Evolutionary conservation across 2,888 invertebrate species (phyloP).

Genomic region (Cotesia congregata): DNA sequence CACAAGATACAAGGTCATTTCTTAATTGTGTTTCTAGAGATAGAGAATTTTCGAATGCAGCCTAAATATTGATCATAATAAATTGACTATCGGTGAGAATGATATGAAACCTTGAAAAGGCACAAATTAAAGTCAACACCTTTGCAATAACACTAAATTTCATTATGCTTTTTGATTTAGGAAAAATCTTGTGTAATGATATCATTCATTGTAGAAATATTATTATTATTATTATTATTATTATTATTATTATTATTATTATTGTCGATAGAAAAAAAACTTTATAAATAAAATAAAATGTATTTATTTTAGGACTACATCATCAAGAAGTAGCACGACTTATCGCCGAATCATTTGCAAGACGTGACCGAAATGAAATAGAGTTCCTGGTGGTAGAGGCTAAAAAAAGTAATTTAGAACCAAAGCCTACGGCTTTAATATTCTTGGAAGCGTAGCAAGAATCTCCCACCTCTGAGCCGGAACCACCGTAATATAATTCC

Average conservation of each 20-base stretch:
- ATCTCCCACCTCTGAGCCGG: constrained; percentile 70
- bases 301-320: constrained; percentile 59
- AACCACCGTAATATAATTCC: constrained; percentile 59
- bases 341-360: constrained; percentile 94
- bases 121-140: too few species aligned
- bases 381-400: constrained; percentile 95
- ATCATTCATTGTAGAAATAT: neutral
- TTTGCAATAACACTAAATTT: too few species aligned
- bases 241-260: neutral
- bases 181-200: too few species aligned
- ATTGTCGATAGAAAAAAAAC: neutral
- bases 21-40: too few species aligned
- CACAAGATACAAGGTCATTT: too few species aligned
- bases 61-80: too few species aligned
- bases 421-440: constrained; percentile 91
- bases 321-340: constrained; percentile 86
- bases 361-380: constrained; percentile 88
- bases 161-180: too few species aligned
- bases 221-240: neutral
- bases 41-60: too few species aligned
- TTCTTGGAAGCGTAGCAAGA: constrained; percentile 91
- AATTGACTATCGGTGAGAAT: too few species aligned
- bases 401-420: constrained; percentile 91
- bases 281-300: constrained; percentile 11
- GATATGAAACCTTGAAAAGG: too few species aligned